Evolutionary conservation across 2,888 invertebrate genomes (phyloP).

Genomic region (Spicauda simplicius): DNA sequence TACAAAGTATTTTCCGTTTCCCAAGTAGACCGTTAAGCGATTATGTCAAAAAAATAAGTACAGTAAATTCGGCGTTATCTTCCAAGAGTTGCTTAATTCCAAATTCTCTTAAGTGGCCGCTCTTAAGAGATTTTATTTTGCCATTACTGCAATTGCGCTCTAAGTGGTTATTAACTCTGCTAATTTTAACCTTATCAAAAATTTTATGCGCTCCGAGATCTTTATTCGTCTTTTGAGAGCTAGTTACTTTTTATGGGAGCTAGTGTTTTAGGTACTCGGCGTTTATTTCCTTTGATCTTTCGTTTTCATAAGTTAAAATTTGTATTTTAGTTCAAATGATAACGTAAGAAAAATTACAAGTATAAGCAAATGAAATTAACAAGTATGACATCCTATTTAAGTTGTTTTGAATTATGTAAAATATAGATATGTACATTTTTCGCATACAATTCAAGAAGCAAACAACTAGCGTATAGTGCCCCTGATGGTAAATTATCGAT

Average conservation of each 20-base stretch:
- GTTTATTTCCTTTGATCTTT: background rate
- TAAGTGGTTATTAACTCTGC: constrained; percentile 23
- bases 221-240: background rate
- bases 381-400: no score
- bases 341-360: no score
- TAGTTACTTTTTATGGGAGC: background rate
- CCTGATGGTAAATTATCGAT: no score
- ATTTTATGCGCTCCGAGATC: constrained; percentile 4
- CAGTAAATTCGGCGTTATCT: constrained; percentile 11
- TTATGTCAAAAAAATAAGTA: background rate
- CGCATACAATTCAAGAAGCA: no score
- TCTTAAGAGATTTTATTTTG: constrained; percentile 21
- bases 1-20: no score
- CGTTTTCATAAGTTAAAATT: background rate
- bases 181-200: constrained; percentile 23
- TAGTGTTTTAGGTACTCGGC: background rate
- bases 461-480: no score
- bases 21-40: background rate
- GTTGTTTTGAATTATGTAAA: no score
- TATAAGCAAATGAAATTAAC: no score
- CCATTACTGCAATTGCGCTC: constrained; percentile 25
- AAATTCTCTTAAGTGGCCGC: constrained; percentile 18
- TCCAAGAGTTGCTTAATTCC: constrained; percentile 11
- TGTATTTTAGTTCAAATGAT: no score
- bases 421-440: no score